phyloP scores from a whole-genome alignment of 2,113 vertebrate genomes.

The Brachyhypopomus gauderio region DNA sequence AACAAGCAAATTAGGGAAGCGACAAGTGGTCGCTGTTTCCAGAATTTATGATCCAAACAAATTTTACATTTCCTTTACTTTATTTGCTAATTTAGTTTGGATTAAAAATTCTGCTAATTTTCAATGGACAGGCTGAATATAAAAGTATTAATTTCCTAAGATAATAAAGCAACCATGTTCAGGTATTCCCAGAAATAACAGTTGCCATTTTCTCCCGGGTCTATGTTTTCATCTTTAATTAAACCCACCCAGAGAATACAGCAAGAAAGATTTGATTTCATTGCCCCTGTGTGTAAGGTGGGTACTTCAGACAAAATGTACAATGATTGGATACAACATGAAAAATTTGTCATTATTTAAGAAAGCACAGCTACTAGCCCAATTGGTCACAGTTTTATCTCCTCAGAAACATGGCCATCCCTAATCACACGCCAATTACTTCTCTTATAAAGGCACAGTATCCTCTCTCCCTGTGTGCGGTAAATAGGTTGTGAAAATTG shows the following conservation, averaged over 20 bases:
- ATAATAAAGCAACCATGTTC: background rate
- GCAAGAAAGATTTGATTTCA: background rate
- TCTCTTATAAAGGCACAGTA: background rate
- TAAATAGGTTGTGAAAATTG: slow-evolving; percentile 17
- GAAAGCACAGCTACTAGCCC: background rate
- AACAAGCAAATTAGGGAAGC: too few species aligned
- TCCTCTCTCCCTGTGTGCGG: background rate
- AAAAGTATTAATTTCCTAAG: background rate
- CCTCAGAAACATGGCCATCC: background rate
- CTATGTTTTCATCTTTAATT: background rate
- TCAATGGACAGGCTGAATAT: background rate
- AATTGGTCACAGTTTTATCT: slow-evolving; percentile 9
- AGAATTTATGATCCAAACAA: too few species aligned
- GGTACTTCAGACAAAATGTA: background rate
- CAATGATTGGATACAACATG: background rate
- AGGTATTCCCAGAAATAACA: background rate
- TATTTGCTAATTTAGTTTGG: background rate
- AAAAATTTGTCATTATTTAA: slow-evolving; percentile 11
- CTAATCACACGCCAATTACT: slow-evolving; percentile 37
- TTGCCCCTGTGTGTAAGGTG: too few species aligned
- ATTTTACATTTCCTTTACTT: too few species aligned
- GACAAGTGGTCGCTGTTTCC: too few species aligned
- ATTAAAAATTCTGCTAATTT: background rate
- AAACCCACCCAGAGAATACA: background rate
- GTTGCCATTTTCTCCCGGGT: background rate